These are phyloP conservation scores for Steinernema khuongi DNA, from an alignment of 1,140 invertebrate species.

Conservation along the genomic window DNA sequence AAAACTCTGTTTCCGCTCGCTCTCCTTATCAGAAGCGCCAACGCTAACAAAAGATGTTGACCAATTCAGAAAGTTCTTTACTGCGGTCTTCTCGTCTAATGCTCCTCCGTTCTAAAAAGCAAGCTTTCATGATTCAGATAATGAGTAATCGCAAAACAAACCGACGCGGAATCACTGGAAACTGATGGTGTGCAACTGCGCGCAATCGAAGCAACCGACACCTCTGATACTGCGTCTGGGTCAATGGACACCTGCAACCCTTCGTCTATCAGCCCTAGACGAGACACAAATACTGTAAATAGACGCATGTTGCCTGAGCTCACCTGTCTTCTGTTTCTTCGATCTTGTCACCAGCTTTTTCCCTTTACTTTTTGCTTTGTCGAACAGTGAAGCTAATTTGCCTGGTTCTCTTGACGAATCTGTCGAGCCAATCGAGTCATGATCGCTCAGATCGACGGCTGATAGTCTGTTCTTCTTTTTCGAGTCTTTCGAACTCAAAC, in stretches of 20 bases:
- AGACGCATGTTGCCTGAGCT: not conserved
- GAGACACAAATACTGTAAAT: not conserved
- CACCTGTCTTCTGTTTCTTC: conserved; percentile 26
- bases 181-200: conserved; percentile 9
- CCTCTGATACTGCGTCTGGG: conserved; percentile 17
- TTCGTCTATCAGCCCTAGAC: not conserved
- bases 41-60: conserved; percentile 15
- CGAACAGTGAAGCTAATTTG: conserved; percentile 13
- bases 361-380: conserved; percentile 35
- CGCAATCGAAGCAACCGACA: not conserved
- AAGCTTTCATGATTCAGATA: no score
- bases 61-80: not conserved
- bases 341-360: conserved; percentile 26
- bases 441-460: not conserved
- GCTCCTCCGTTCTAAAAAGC: conserved; percentile 5
- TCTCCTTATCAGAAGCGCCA: not conserved
- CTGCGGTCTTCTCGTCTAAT: not conserved
- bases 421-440: not conserved
- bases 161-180: not conserved
- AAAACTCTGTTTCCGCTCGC: conserved; percentile 3
- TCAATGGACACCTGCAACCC: conserved; percentile 19
- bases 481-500: not conserved
- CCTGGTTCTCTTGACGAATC: not conserved
- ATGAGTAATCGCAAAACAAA: no score
- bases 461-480: not conserved